A percentile compares a stretch with the other conserved stretches of the same genome.
These are phyloP conservation scores for Trichogramma pretiosum DNA, from an alignment of 1,140 invertebrate species.

Conservation along the genomic window DNA sequence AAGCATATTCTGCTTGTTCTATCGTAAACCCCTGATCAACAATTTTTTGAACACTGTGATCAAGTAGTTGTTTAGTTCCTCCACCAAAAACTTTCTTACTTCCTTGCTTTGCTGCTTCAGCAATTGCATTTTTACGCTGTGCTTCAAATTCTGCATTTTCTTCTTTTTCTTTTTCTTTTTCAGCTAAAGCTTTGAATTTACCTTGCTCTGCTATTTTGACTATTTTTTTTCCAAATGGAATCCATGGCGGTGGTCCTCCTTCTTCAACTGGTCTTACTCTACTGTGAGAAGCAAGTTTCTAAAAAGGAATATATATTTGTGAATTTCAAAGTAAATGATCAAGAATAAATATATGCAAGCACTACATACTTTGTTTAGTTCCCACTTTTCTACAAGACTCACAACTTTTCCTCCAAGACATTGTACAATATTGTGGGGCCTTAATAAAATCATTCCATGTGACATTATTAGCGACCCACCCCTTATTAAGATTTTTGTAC, in stretches of 20 bases:
- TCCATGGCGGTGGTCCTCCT: slow-evolving; percentile 79
- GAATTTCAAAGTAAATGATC: neutral
- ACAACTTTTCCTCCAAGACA: slow-evolving; percentile 73
- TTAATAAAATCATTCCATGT: slow-evolving; percentile 66
- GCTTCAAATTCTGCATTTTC: slow-evolving; percentile 76
- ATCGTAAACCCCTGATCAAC: slow-evolving; percentile 70
- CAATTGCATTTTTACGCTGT: slow-evolving; percentile 77
- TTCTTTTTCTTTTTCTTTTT: slow-evolving; percentile 51
- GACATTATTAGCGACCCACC: slow-evolving; percentile 40
- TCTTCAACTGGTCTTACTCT: slow-evolving; percentile 52
- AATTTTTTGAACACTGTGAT: slow-evolving; percentile 72
- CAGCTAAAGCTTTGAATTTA: slow-evolving; percentile 60
- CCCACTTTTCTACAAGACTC: slow-evolving; percentile 82
- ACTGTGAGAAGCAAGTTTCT: slow-evolving; percentile 66
- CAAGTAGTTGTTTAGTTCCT: slow-evolving; percentile 66
- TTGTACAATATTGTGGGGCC: slow-evolving; percentile 52
- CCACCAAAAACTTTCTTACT: slow-evolving; percentile 56
- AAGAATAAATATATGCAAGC: neutral
- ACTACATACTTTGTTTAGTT: slow-evolving; percentile 59
- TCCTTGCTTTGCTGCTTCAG: slow-evolving; percentile 69
- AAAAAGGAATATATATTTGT: slow-evolving; percentile 11
- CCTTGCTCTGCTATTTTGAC: slow-evolving; percentile 52
- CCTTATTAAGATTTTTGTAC: slow-evolving; percentile 41
- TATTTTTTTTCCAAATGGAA: slow-evolving; percentile 77
- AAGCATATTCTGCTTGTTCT: slow-evolving; percentile 66